These are phyloP conservation scores for Eumacrocentrus americanus DNA, from an alignment of 2,888 invertebrate genomes.

Conservation along the genomic window DNA sequence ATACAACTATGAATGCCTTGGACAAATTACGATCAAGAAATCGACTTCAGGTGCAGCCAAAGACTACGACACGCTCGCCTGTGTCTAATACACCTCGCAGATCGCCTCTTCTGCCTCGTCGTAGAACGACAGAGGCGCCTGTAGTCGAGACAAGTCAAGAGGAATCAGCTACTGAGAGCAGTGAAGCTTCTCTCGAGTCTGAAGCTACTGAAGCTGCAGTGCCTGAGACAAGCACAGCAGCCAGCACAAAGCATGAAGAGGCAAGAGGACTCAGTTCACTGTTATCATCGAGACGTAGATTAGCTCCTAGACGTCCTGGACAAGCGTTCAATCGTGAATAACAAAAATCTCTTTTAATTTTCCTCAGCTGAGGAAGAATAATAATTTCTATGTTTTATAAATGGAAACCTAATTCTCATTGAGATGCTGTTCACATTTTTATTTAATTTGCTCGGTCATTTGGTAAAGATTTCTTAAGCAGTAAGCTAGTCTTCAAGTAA, in stretches of 20 bases:
- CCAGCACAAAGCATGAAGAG: constrained; percentile 55
- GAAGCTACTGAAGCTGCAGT: constrained; percentile 42
- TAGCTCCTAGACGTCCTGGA: constrained; percentile 68
- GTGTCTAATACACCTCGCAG: constrained; percentile 49
- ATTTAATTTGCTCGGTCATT: not conserved
- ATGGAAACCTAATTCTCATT: too few species aligned
- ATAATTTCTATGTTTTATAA: not conserved
- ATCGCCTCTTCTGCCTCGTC: constrained; percentile 53
- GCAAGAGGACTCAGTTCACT: constrained; percentile 63
- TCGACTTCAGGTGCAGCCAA: constrained; percentile 59
- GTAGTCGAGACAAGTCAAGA: constrained; percentile 39
- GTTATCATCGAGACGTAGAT: constrained; percentile 73
- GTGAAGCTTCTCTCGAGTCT: constrained; percentile 35
- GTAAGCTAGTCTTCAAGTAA: constrained; percentile 26
- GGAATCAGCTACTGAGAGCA: constrained; percentile 33
- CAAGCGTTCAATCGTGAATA: constrained; percentile 59
- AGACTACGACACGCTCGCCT: constrained; percentile 52
- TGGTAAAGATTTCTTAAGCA: constrained; percentile 8
- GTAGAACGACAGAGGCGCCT: constrained; percentile 54
- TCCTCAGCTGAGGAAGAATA: not conserved
- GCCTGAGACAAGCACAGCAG: constrained; percentile 49
- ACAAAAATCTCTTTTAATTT: too few species aligned
- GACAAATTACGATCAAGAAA: constrained; percentile 61
- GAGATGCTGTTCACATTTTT: not conserved
- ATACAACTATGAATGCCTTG: constrained; percentile 56